Base-by-base conservation (phyloP, 64 coral and sea anemone genomes). In the Astreopora myriophthalma region DNA sequence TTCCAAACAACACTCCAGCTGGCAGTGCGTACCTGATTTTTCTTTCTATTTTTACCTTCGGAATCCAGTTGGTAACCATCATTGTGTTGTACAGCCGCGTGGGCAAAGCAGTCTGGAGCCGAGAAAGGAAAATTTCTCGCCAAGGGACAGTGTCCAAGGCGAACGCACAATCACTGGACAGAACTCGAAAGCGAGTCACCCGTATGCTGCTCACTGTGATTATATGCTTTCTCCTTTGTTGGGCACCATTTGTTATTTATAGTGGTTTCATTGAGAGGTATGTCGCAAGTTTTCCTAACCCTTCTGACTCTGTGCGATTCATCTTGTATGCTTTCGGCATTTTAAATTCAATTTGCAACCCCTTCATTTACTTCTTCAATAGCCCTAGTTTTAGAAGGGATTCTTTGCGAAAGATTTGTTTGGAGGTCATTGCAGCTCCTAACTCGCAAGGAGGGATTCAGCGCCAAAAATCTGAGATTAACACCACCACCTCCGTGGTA, bases 311-410 rank as follows among this genome's bases (percentile, higher is more conserved):
- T 44, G 39, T 91, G 28, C 95, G 95, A 39, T 78, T 97, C 11
- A 55, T 79, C 5, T 82, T 73, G 0, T 97, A 97, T 48, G 89
- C 62, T 44, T 66, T 97, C 8, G 95, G 91, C 0, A 73, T 94
- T 3, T 80, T 86, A 16, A 97, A 97, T 57, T 97, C 95, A 35
- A 40, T 94, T 22, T 90, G 91, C 48, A 97, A 97, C 25, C 95
- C 95, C 0, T 93, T 97, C 48, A 92, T 97, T 30, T 97, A 97
- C 35, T 97, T 97, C 66, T 97, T 97, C 40, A 94, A 88, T 25
- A 97, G 89, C n/a, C 79, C 51, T 19, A 64, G 33, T 32, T 82
- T 97, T 40, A 84, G 95, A 36, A 94, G 55, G n/a, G 91, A 88
- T 26, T 97, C 87, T 22, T 64, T 97, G 87, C 75, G 83, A 49